These are phyloP conservation scores for Centropyge bicolor DNA, from an alignment of 2,797 vertebrate species.

Conservation along the genomic window DNA sequence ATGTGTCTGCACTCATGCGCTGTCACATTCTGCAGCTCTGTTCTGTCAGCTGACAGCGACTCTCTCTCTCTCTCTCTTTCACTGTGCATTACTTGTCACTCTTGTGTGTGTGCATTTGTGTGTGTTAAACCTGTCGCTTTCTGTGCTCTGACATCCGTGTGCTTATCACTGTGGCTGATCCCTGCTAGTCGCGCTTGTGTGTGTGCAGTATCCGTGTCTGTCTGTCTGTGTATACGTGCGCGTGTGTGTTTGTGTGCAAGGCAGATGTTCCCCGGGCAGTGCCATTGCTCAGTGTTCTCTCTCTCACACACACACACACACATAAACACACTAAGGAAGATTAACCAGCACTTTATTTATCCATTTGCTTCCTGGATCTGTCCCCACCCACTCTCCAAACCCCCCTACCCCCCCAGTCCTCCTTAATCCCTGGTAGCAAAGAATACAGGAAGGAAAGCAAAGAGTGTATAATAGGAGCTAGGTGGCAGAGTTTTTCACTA, in stretches of 20 bases:
- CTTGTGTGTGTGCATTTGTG: not conserved
- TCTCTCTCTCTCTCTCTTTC: constrained; percentile 39
- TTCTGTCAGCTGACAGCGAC: constrained; percentile 27
- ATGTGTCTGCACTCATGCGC: constrained; percentile 59
- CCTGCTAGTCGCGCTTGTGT: constrained; percentile 63
- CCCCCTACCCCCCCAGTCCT: constrained; percentile 45
- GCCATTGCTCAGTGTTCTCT: constrained; percentile 78
- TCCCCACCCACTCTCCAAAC: constrained; percentile 35
- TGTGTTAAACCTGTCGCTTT: constrained; percentile 71
- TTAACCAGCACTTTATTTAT: constrained; percentile 82
- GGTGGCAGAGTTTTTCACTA: constrained; percentile 40
- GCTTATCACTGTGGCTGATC: constrained; percentile 88
- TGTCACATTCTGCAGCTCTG: constrained; percentile 55
- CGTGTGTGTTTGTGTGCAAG: constrained; percentile 62
- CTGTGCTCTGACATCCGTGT: constrained; percentile 70
- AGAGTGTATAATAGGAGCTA: constrained; percentile 24
- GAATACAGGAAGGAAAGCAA: constrained; percentile 49
- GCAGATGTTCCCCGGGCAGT: constrained; percentile 85
- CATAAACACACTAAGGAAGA: constrained; percentile 76
- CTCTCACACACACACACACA: constrained; percentile 72
- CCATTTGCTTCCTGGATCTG: constrained; percentile 75
- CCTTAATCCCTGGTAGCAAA: constrained; percentile 76
- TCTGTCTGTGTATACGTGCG: constrained; percentile 17
- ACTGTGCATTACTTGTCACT: constrained; percentile 46
- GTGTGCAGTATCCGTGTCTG: constrained; percentile 40